Evolutionary conservation across 2,113 vertebrate genomes (phyloP).

Genomic region (Charadrius vociferus): DNA sequence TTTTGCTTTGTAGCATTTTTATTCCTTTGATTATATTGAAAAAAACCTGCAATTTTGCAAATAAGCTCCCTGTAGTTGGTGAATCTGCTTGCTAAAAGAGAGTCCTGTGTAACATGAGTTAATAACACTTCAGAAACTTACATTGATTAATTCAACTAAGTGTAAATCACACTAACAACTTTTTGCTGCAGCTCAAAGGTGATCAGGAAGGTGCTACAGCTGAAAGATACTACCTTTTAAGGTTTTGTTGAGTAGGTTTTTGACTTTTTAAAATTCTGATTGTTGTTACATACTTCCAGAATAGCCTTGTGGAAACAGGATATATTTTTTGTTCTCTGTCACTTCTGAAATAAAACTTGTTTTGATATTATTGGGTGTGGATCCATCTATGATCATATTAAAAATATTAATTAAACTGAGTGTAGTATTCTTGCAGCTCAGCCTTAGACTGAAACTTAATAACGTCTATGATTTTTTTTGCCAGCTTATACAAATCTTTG

Average conservation of each 20-base stretch:
- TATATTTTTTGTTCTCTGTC: not conserved
- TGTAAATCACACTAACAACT: not conserved
- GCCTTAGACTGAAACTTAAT: not conserved
- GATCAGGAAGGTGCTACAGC: not conserved
- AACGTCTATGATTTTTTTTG: not conserved
- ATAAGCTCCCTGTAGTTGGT: not conserved
- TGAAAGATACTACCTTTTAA: not conserved
- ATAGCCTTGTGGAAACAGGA: not conserved
- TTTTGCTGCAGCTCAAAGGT: not conserved
- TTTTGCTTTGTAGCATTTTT: not conserved
- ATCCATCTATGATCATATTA: not conserved
- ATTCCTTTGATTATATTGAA: not conserved
- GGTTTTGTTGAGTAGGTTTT: not conserved
- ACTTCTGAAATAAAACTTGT: not conserved
- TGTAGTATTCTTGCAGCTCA: not conserved
- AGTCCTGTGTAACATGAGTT: not conserved
- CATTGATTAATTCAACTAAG: not conserved
- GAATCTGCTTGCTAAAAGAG: not conserved
- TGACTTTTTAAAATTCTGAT: not conserved
- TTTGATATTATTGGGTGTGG: not conserved
- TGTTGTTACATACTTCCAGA: not conserved
- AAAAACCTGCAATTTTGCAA: not conserved
- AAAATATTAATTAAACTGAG: not conserved
- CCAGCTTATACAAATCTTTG: slow-evolving; percentile 77
- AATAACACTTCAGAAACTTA: not conserved